A percentile compares a stretch with the other conserved stretches of the same genome.
phyloP scores from a whole-genome alignment of 1,140 invertebrate genomes.

The Himalopsyche phryganea region DNA sequence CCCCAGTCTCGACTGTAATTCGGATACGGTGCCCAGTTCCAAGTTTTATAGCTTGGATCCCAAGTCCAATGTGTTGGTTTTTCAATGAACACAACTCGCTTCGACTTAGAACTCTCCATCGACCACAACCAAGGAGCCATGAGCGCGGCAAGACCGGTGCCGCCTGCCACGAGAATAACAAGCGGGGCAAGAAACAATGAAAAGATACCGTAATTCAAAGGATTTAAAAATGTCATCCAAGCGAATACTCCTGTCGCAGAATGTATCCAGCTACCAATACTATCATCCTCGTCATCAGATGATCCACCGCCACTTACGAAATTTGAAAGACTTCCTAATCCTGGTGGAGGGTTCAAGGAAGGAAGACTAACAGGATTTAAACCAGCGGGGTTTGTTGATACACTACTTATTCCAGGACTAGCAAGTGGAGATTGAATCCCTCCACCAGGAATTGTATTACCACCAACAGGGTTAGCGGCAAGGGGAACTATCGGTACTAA shows the following conservation, averaged over 20 bases:
- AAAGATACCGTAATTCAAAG: constrained; percentile 36
- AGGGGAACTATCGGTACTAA: constrained; percentile 1
- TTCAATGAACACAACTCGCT: constrained; percentile 8
- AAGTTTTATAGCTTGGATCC: constrained; percentile 24
- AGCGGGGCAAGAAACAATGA: constrained; percentile 39
- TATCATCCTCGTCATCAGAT: constrained; percentile 13
- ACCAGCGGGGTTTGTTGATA: background rate
- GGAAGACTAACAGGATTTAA: background rate
- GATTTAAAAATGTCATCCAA: constrained; percentile 34
- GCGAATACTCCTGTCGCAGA: constrained; percentile 26
- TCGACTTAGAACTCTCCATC: constrained; percentile 29
- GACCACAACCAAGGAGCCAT: constrained; percentile 37
- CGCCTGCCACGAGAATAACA: constrained; percentile 36
- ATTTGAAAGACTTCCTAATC: background rate
- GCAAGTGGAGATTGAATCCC: background rate
- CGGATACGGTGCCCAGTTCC: constrained; percentile 18
- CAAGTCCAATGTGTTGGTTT: constrained; percentile 17
- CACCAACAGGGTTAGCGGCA: background rate
- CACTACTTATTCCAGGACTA: background rate
- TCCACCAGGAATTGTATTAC: background rate
- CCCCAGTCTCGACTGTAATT: constrained; percentile 17
- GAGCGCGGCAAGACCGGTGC: constrained; percentile 35
- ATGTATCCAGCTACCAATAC: constrained; percentile 16
- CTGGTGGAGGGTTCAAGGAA: background rate
- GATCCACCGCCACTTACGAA: background rate